phyloP scores from a whole-genome alignment of 2,888 invertebrate genomes.

The Xanthia icteritia region DNA sequence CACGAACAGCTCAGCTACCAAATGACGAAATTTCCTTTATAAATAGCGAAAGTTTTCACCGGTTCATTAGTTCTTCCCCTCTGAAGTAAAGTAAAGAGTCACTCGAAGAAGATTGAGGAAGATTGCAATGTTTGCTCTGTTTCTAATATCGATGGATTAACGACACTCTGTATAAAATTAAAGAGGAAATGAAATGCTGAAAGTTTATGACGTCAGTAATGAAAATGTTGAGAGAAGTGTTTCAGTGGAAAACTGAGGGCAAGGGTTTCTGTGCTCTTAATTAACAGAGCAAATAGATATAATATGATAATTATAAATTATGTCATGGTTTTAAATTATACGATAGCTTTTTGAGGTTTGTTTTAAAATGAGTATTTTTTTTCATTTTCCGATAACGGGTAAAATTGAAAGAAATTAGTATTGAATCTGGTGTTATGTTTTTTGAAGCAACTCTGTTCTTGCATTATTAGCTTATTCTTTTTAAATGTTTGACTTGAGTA shows the following conservation, averaged over 20 bases:
- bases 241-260: not conserved
- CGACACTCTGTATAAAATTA: slow-evolving; percentile 84
- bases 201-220: slow-evolving; percentile 55
- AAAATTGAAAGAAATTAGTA: not conserved
- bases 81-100: slow-evolving; percentile 65
- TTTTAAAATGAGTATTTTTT: not conserved
- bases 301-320: not conserved
- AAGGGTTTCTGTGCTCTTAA: not conserved
- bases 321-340: not conserved
- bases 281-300: not conserved
- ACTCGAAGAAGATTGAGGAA: slow-evolving; percentile 69
- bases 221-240: not conserved
- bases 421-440: not conserved
- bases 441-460: not conserved
- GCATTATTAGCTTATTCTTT: not conserved
- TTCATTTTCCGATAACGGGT: no score
- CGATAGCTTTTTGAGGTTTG: not conserved
- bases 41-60: slow-evolving; percentile 75
- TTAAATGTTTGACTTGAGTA: not conserved
- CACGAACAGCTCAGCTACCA: slow-evolving; percentile 56
- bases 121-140: slow-evolving; percentile 80
- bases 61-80: slow-evolving; percentile 84
- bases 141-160: slow-evolving; percentile 88
- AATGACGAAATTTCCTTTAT: slow-evolving; percentile 68
- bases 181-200: slow-evolving; percentile 81